A percentile compares a stretch with the other conserved stretches of the same genome.
Evolutionary conservation across 2,888 invertebrate genomes (phyloP).

Genomic region (Drosophila paracracens): DNA sequence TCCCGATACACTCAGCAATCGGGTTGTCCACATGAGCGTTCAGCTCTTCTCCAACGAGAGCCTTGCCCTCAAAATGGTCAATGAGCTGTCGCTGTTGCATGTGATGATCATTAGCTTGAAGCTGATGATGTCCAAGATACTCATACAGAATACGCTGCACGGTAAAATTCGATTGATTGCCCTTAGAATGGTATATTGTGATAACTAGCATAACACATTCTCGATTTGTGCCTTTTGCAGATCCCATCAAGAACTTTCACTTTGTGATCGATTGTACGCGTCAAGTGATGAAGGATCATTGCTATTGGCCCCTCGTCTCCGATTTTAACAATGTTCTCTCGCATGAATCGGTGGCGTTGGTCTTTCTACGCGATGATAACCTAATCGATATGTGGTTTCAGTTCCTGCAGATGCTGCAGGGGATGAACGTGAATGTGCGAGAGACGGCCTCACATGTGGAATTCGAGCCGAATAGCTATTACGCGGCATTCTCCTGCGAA

Average conservation of each 20-base stretch:
- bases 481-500: conserved; percentile 98
- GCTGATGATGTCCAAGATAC: conserved; percentile 96
- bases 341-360: conserved; percentile 95
- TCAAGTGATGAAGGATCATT: conserved; percentile 98
- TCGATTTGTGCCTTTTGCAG: conserved; percentile 82
- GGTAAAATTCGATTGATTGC: conserved; percentile 85
- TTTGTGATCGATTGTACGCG: conserved; percentile 96
- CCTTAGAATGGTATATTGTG: neutral
- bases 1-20: conserved; percentile 96
- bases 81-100: conserved; percentile 94
- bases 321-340: conserved; percentile 98
- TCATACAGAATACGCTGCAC: conserved; percentile 94
- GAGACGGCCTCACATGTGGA: conserved; percentile 96
- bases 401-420: conserved; percentile 97
- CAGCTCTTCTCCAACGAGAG: conserved; percentile 98
- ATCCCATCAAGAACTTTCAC: conserved; percentile 92
- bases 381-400: conserved; percentile 98
- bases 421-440: conserved; percentile 98
- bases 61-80: conserved; percentile 95
- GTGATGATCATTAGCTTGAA: conserved; percentile 96
- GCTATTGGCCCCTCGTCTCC: conserved; percentile 98
- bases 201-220: neutral
- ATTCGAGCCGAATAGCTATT: conserved; percentile 98
- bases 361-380: conserved; percentile 94
- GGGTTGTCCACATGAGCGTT: conserved; percentile 98